Conservation (phyloP, 2,113 vertebrate genomes). For the Uria lomvia region DNA sequence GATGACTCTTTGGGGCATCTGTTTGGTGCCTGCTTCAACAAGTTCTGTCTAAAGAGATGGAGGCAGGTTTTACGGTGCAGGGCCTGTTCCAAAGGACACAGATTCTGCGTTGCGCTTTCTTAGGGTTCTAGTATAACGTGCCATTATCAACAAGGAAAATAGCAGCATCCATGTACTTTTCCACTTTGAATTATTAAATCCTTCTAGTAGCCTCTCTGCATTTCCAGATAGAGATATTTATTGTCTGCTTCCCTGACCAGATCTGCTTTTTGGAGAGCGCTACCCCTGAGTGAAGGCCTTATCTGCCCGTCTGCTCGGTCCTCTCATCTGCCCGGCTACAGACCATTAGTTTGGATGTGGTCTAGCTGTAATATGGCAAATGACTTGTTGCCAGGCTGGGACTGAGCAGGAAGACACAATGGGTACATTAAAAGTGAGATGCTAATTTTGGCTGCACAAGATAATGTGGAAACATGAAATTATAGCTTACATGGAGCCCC, state of each 20-base stretch:
- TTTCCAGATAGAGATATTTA: neutral
- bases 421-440: neutral
- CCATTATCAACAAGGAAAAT: neutral
- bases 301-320: neutral
- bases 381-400: neutral
- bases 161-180: neutral
- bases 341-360: neutral
- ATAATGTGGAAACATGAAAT: neutral
- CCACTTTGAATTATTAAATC: neutral
- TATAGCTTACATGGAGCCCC: neutral
- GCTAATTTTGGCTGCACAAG: neutral
- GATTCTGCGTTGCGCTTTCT: neutral
- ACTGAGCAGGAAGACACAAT: neutral
- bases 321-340: neutral
- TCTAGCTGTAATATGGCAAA: neutral
- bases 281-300: neutral
- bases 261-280: neutral
- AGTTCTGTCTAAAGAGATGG: neutral
- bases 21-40: neutral
- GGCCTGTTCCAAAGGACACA: neutral
- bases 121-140: fast-evolving
- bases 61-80: neutral
- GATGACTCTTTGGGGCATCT: neutral
- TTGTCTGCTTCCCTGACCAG: neutral
- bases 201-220: neutral